A percentile compares a stretch with the other conserved stretches of the same genome.
phyloP scores from a whole-genome alignment of 2,113 vertebrate genomes.

The Aythya baeri region DNA sequence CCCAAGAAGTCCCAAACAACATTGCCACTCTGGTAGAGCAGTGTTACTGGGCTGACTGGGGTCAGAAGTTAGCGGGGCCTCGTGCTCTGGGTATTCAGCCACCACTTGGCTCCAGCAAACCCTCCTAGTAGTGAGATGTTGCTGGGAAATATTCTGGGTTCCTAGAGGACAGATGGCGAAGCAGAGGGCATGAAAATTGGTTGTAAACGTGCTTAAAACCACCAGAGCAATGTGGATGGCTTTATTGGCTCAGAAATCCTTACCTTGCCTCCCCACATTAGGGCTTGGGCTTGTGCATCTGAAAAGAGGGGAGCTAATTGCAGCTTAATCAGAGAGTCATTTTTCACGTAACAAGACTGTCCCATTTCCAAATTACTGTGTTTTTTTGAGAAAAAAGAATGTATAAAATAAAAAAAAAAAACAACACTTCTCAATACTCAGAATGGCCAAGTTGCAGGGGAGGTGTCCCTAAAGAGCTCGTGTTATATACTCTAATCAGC shows the following conservation, averaged over 20 bases:
- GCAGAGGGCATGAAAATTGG: neutral
- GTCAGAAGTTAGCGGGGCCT: neutral
- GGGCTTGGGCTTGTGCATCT: neutral
- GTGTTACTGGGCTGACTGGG: neutral
- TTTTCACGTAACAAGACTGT: neutral
- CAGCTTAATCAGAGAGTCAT: neutral
- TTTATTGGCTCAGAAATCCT: neutral
- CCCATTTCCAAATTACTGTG: neutral
- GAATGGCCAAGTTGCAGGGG: neutral
- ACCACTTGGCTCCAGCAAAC: neutral
- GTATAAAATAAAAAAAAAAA: neutral
- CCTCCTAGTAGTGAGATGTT: accelerated
- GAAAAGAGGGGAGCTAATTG: neutral
- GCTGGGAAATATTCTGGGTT: neutral
- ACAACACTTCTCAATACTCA: neutral
- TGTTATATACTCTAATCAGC: neutral
- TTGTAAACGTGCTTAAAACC: neutral
- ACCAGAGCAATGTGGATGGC: neutral
- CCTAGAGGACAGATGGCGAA: neutral
- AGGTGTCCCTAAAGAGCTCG: neutral
- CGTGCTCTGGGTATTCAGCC: neutral
- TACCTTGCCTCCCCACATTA: neutral
- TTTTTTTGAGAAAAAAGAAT: neutral
- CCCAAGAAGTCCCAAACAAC: neutral
- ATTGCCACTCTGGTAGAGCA: neutral